Percentiles rank a stretch among this genome's conserved stretches.
Evolutionary conservation across 2,113 vertebrate genomes (phyloP).

Genomic region (Percina caprodes): DNA sequence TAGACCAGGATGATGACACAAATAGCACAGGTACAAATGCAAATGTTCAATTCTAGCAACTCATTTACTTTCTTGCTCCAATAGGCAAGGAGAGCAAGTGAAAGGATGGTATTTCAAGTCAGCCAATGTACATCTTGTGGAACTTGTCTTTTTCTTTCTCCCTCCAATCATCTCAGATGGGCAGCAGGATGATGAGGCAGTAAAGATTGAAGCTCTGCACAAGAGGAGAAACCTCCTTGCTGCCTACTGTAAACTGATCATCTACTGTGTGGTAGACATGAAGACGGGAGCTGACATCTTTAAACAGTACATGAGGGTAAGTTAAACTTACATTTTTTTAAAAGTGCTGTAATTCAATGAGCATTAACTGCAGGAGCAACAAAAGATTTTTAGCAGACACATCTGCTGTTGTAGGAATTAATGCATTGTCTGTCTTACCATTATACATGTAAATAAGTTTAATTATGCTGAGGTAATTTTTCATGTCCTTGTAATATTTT

Average conservation of each 20-base stretch:
- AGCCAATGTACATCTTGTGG: not conserved
- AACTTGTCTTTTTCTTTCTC: not conserved
- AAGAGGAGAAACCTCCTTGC: conserved; percentile 98
- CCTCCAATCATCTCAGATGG: conserved; percentile 85
- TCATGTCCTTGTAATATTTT: not conserved
- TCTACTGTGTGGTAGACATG: conserved; percentile 99
- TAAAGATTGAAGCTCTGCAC: conserved; percentile 98
- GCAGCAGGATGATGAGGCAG: conserved; percentile 98
- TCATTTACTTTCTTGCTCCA: conserved; percentile 11
- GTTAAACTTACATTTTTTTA: not conserved
- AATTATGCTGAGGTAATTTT: not conserved
- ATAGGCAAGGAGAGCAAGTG: not conserved
- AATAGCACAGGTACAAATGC: conserved; percentile 90
- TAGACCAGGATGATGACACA: conserved; percentile 97
- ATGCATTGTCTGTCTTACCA: not conserved
- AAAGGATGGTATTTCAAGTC: not conserved
- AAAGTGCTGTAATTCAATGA: not conserved
- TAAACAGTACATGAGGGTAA: conserved; percentile 99
- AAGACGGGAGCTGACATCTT: conserved; percentile 98
- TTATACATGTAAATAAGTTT: not conserved
- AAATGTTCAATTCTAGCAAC: not conserved
- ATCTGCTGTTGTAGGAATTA: not conserved
- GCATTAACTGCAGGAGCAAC: not conserved
- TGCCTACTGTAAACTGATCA: conserved; percentile 98
- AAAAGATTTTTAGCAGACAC: not conserved